Percentiles rank a stretch among this genome's conserved stretches.
These are phyloP conservation scores for Tupaia chinensis DNA, from an alignment of 2,113 vertebrate genomes.

Conservation along the genomic window DNA sequence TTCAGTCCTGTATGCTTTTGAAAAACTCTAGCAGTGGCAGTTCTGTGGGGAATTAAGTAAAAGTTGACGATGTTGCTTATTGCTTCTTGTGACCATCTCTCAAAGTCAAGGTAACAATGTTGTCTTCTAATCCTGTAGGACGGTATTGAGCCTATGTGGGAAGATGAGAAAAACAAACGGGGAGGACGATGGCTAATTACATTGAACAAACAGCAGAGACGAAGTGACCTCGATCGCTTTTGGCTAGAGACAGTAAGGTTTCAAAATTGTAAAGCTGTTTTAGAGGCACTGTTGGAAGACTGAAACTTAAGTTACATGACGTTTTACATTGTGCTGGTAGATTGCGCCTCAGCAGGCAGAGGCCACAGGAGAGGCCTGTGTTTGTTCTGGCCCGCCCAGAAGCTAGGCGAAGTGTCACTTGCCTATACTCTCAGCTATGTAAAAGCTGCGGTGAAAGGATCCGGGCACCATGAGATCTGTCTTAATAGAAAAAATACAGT, in stretches of 20 bases:
- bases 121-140: constrained; percentile 88
- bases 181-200: constrained; percentile 98
- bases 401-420: too few species aligned
- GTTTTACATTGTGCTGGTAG: background rate
- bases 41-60: constrained; percentile 29
- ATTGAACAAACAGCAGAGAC: constrained; percentile 97
- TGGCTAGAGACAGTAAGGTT: constrained; percentile 97
- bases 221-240: constrained; percentile 97
- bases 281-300: background rate
- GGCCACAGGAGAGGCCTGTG: too few species aligned
- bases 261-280: constrained; percentile 33
- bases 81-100: constrained; percentile 9
- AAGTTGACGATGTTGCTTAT: background rate
- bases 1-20: background rate
- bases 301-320: background rate
- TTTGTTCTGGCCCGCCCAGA: too few species aligned
- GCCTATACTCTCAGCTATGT: too few species aligned
- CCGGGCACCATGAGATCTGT: too few species aligned
- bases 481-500: too few species aligned
- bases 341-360: too few species aligned
- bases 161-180: constrained; percentile 96
- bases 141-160: constrained; percentile 99
- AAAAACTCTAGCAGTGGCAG: background rate
- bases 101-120: background rate
- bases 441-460: too few species aligned